These are phyloP conservation scores for Acinonyx jubatus DNA, from an alignment of 2,113 vertebrate genomes.

Conservation along the genomic window DNA sequence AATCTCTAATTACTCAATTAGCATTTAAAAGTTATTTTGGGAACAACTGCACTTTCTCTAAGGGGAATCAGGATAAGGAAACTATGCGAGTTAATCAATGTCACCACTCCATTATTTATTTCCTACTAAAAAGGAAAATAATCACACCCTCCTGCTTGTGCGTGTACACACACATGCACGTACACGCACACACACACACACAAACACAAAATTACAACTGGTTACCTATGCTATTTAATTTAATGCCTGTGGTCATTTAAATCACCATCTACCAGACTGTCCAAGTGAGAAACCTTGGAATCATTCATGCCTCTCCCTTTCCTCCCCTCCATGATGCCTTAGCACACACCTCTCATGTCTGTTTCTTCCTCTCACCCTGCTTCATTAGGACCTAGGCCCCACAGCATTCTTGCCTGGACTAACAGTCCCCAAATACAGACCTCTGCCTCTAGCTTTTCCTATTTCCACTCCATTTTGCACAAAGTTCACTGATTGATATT, in stretches of 20 bases:
- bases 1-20: background rate
- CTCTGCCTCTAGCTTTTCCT: background rate
- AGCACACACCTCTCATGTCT: background rate
- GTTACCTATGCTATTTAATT: background rate
- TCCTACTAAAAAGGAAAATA: constrained; percentile 10
- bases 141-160: background rate
- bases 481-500: background rate
- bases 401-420: background rate
- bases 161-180: background rate
- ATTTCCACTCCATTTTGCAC: background rate
- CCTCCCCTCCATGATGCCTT: background rate
- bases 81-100: background rate
- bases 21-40: background rate
- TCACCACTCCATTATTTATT: background rate
- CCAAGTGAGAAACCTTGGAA: background rate
- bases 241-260: background rate
- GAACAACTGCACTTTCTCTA: background rate
- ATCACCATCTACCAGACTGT: background rate
- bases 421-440: background rate
- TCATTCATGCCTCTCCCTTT: background rate
- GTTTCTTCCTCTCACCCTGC: background rate
- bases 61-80: background rate
- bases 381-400: background rate
- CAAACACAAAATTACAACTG: background rate
- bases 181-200: background rate